Evolutionary conservation across 2,797 vertebrate genomes (phyloP).

Genomic region (Channallabes apus): DNA sequence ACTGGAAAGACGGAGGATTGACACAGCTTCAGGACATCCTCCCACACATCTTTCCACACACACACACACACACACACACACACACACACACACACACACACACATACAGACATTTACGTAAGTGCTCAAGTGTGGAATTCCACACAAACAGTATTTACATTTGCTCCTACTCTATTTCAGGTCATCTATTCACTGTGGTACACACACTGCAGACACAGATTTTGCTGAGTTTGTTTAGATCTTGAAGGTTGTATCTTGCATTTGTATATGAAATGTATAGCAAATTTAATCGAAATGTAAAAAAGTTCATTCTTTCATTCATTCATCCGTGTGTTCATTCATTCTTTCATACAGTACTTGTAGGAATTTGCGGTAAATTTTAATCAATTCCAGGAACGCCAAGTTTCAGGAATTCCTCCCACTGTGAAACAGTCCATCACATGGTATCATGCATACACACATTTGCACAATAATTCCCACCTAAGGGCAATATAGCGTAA

Average conservation of each 20-base stretch:
- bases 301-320: neutral
- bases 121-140: constrained; percentile 28
- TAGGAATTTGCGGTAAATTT: too few species aligned
- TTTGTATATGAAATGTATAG: neutral
- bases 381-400: neutral
- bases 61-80: constrained; percentile 22
- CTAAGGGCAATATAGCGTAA: neutral
- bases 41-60: constrained; percentile 38
- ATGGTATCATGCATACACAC: neutral
- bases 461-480: neutral
- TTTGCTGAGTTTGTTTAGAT: neutral
- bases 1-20: constrained; percentile 19
- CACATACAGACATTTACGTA: constrained; percentile 6
- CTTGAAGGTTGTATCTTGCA: neutral
- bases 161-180: constrained; percentile 17
- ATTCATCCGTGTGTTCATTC: neutral
- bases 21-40: constrained; percentile 26
- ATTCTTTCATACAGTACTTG: neutral
- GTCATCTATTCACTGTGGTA: constrained; percentile 4
- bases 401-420: neutral
- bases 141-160: constrained; percentile 42
- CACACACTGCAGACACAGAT: constrained; percentile 11
- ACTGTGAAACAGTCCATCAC: neutral
- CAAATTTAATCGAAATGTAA: neutral
- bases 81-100: constrained; percentile 26